Base-by-base conservation (phyloP, 2,888 invertebrate genomes). In the Calameuta pallipes region DNA sequence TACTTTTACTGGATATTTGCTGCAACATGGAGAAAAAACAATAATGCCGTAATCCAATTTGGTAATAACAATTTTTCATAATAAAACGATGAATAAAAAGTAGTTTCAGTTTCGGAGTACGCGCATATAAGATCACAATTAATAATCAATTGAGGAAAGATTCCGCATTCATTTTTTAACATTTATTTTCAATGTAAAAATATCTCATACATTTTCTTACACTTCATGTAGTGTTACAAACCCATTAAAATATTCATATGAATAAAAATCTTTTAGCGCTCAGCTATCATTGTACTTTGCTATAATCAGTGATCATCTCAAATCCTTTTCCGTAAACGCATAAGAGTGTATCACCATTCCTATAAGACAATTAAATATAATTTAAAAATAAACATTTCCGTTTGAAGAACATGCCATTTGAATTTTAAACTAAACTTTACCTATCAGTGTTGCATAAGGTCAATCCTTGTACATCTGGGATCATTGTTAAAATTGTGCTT, bases 321-420 rank as follows among this genome's bases (percentile, higher is more conserved):
- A 93, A 86, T 41, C 94, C 94, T 88, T 92, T 92, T 69, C 94
- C 94, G 87, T 92, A 93, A 23, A 94, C 86, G 87, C 93, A 92
- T 36, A 92, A 83, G 76, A 90, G 83, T 80, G 91, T 85, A 69
- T 83, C 79, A 71, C 84, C 79, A 41, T 89, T 84, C 80, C 86
- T 89, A 85, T 83, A 85, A 86, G 79, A 85, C 81, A 79, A 82
- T 75, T n/a, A 75, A 37, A 82, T 80, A 12, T 31, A 36, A 79
- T 78, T 75, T 37, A 71, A 68, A 75, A 56, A 56, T 56, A 23
- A 56, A 9, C 23, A 56, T 56, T 23, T 41, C 2, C 15, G 41
- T 56, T 23, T 56, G 23, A 15, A 23, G 23, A 4, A 23, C 23
- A 56, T 56, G 56, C 0, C 2, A 56, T 56, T 0, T 23, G 15